phyloP scores from a whole-genome alignment of 1,140 invertebrate species.

The Polyergus mexicanus region DNA sequence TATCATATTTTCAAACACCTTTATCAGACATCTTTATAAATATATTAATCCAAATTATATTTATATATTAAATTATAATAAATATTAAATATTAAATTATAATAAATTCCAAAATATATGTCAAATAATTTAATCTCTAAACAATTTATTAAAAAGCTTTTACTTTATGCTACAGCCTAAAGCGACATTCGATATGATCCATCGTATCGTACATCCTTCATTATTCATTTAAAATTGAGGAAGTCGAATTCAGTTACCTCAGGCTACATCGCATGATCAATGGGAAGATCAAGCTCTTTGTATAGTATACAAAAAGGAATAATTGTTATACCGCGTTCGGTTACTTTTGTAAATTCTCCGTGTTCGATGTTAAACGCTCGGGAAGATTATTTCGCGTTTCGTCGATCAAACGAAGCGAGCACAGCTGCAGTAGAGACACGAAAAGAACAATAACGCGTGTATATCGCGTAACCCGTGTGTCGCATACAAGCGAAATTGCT shows the following conservation, averaged over 20 bases:
- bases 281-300: constrained; percentile 35
- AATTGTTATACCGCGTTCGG: constrained; percentile 39
- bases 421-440: neutral
- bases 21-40: neutral
- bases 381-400: constrained; percentile 56
- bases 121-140: neutral
- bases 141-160: neutral
- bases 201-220: neutral
- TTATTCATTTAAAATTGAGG: constrained; percentile 12
- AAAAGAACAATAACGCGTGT: constrained; percentile 33
- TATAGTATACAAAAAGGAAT: constrained; percentile 26
- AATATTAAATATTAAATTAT: no score
- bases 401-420: constrained; percentile 44
- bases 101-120: no score
- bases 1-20: no score
- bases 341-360: constrained; percentile 44
- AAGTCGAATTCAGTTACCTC: neutral
- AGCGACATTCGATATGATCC: neutral
- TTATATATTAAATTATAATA: neutral
- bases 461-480: constrained; percentile 14
- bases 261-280: neutral
- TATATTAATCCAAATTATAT: neutral
- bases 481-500: constrained; percentile 39
- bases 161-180: neutral
- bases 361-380: constrained; percentile 29